phyloP scores from a whole-genome alignment of 2,888 invertebrate genomes.

The Rhagonycha lutea region DNA sequence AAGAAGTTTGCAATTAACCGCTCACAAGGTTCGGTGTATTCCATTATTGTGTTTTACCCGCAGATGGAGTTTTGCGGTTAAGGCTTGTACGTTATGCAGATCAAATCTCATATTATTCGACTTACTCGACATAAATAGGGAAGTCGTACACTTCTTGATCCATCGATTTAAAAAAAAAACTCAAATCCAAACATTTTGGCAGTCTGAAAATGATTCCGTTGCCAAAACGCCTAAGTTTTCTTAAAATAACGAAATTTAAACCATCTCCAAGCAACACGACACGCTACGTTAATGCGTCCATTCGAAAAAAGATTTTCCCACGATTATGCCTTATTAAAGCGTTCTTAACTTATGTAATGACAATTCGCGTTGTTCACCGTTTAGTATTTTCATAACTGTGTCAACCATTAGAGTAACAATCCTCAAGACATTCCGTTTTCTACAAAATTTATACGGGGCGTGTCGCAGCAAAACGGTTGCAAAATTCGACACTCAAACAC shows the following conservation, averaged over 20 bases:
- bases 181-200: not conserved
- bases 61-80: slow-evolving; percentile 16
- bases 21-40: slow-evolving; percentile 2
- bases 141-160: not conserved
- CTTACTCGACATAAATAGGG: not conserved
- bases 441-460: not conserved
- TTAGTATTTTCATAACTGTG: not conserved
- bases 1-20: slow-evolving; percentile 1
- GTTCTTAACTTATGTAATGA: not conserved
- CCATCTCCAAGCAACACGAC: not conserved
- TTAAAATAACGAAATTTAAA: not conserved
- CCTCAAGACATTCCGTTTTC: not conserved
- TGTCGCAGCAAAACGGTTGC: not conserved
- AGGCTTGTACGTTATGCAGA: slow-evolving; percentile 13
- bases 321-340: not conserved
- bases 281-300: not conserved
- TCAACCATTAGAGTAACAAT: not conserved
- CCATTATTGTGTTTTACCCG: slow-evolving; percentile 3
- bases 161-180: not conserved
- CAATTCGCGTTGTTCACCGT: not conserved
- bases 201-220: not conserved
- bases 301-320: not conserved
- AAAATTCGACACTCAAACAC: not conserved
- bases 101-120: slow-evolving; percentile 13
- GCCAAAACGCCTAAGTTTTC: not conserved